These are phyloP conservation scores for Acanthosepion lycidas DNA, from an alignment of 2,888 invertebrate species.

Conservation along the genomic window DNA sequence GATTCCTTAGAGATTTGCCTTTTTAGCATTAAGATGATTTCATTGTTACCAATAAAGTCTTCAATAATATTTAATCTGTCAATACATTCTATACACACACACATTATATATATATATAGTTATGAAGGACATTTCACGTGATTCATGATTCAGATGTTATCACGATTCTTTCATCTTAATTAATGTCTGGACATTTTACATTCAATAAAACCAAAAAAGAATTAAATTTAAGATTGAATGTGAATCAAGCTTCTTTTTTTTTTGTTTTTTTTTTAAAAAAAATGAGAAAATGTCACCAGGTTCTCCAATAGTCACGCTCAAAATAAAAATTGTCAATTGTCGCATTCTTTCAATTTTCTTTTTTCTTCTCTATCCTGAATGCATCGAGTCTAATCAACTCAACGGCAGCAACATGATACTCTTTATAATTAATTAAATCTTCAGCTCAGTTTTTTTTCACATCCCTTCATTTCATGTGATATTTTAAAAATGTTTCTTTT, in stretches of 20 bases:
- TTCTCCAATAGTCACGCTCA: not conserved
- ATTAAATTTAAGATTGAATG: no score
- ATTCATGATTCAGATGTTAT: not conserved
- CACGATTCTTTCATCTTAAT: not conserved
- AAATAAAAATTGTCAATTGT: not conserved
- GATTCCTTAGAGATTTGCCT: no score
- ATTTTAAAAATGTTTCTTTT: not conserved
- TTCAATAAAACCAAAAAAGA: not conserved
- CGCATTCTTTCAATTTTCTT: not conserved
- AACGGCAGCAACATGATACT: not conserved
- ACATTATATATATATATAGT: not conserved
- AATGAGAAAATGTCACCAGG: not conserved
- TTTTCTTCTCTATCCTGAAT: not conserved
- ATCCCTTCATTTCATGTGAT: not conserved
- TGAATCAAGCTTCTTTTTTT: no score
- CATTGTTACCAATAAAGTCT: no score
- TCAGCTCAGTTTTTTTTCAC: not conserved
- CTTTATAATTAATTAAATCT: not conserved
- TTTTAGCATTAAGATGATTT: no score
- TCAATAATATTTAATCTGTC: no score
- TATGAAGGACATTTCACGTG: not conserved
- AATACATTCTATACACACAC: no score
- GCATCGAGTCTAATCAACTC: not conserved
- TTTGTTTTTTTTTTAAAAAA: no score
- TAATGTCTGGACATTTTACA: not conserved